phyloP scores from a whole-genome alignment of 1,140 invertebrate genomes.

The Drosophila subobscura region DNA sequence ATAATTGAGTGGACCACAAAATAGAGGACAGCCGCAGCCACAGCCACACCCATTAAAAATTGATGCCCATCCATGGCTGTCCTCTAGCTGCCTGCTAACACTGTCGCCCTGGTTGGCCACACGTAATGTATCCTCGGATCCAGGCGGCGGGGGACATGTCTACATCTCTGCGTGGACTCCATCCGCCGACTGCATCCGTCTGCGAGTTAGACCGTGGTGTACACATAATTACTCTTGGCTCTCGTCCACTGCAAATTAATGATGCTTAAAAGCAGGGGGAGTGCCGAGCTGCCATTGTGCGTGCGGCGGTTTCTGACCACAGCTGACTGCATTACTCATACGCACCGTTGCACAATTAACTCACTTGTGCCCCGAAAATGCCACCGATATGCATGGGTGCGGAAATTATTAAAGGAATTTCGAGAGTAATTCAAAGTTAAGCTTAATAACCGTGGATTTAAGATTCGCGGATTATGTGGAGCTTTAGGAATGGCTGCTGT shows the following conservation, averaged over 20 bases:
- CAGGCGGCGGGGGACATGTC: conserved; percentile 7
- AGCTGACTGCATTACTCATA: conserved; percentile 71
- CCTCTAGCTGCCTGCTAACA: conserved; percentile 28
- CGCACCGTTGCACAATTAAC: conserved; percentile 67
- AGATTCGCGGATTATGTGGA: not conserved
- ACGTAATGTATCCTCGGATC: conserved; percentile 40
- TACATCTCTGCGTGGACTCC: conserved; percentile 10
- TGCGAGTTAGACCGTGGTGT: conserved; percentile 22
- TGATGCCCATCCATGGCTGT: conserved; percentile 18
- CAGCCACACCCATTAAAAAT: conserved; percentile 65
- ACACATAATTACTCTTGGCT: conserved; percentile 71
- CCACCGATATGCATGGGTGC: conserved; percentile 27
- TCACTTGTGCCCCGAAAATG: conserved; percentile 34
- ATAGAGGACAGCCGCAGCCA: conserved; percentile 32
- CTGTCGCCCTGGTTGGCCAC: conserved; percentile 25
- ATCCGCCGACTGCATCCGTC: conserved; percentile 22
- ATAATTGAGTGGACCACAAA: conserved; percentile 27
- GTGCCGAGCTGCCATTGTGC: conserved; percentile 8
- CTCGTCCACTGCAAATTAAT: conserved; percentile 67
- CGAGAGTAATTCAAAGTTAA: not conserved
- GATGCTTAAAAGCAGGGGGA: conserved; percentile 62
- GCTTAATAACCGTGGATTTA: not conserved
- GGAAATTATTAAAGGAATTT: conserved; percentile 38
- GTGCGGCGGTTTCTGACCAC: conserved; percentile 38
- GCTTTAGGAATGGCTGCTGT: too few relatives aligned